Base-by-base conservation (phyloP, 2,113 vertebrate genomes). In the Verasper variegatus region DNA sequence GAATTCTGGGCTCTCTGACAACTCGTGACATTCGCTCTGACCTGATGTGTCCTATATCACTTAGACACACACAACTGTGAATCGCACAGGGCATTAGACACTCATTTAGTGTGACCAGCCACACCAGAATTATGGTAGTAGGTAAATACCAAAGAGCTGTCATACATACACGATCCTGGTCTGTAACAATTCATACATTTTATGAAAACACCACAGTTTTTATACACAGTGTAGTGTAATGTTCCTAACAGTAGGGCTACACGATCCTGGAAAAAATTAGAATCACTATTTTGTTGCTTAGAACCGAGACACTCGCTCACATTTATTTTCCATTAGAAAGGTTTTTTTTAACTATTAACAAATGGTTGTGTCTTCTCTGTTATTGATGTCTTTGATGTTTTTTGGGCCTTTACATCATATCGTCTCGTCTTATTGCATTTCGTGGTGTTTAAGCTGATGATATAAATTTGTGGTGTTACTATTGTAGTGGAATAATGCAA, bases 1-100 rank as follows among this genome's bases (percentile, higher is more conserved):
- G 69, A 80, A 63, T 71, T 90, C 75, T 81, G 72, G 75, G 78
- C 82, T 80, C 70, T 81, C 77, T 82, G 82, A 80, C 87, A 78
- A 83, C 78, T 71, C 37, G 49, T 82, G 85, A 86, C 75, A 83
- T 75, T 60, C 74, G 56, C 52, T 68, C 54, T 79, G 76, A 86
- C 72, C 71, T 71, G 54, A 74, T 69, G 57, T 49, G 65, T 83
- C 56, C 79, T 67, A 70, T 49, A 86, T 55, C 55, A 55, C 76
- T 37, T 68, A 35, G 21, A 80, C 60, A 52, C 62, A 64, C 61
- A 72, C 20, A 71, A 74, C 59, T 75, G 67, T 71, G 60, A 63
- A 81, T 80, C 10, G 6, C 51, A 54, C 49, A 42, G 68, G 42
- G 35, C 55, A 67, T 58, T 64, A 73, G 26, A 81, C 37, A 4